phyloP scores from a whole-genome alignment of 2,113 vertebrate species.

The Anoura caudifer region DNA sequence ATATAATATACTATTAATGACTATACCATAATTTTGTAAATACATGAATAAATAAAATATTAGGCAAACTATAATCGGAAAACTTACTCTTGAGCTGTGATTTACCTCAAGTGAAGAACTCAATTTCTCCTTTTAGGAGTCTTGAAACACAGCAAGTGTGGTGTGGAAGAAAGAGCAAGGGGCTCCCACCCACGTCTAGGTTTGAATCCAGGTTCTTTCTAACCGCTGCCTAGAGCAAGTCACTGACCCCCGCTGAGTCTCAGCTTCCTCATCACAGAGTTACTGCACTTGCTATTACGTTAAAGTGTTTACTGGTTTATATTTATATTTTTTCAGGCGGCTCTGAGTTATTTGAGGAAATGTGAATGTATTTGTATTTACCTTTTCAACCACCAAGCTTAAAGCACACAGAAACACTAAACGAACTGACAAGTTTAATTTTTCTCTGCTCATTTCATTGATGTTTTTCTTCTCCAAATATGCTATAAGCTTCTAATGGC shows the following conservation, averaged over 20 bases:
- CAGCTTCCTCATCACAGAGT: not conserved
- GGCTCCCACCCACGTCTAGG: not conserved
- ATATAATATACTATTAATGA: not conserved
- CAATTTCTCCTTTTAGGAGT: not conserved
- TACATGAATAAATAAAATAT: not conserved
- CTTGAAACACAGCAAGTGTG: not conserved
- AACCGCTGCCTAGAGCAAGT: not conserved
- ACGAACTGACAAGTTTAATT: not conserved
- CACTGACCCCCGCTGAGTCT: not conserved
- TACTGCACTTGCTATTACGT: not conserved
- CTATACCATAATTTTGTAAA: not conserved
- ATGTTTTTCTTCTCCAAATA: conserved; percentile 36
- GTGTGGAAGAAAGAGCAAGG: not conserved
- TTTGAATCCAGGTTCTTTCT: conserved; percentile 36
- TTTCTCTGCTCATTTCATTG: not conserved
- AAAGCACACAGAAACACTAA: not conserved
- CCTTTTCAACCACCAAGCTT: not conserved
- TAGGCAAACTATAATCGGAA: not conserved
- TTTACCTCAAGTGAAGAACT: conserved; percentile 8
- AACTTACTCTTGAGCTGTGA: conserved; percentile 6
- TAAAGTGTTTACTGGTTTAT: not conserved
- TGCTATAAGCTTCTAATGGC: not conserved
- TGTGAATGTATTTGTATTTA: not conserved
- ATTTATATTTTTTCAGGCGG: not conserved
- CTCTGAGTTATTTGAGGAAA: not conserved